phyloP scores from a whole-genome alignment of 2,797 vertebrate genomes.

The Lutjanus argentimaculatus region DNA sequence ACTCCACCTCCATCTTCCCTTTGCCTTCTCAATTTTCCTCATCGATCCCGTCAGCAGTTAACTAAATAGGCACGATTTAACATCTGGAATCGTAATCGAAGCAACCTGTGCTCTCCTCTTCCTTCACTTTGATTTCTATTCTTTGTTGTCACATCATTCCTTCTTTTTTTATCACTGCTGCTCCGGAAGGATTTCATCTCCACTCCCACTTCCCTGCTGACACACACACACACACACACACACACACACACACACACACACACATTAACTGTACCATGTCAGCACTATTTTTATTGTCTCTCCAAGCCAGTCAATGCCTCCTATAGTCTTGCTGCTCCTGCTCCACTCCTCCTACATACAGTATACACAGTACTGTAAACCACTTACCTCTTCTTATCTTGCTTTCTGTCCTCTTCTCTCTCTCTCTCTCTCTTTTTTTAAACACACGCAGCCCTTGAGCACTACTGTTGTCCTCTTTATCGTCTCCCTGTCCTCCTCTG shows the following conservation, averaged over 20 bases:
- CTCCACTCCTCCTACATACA: constrained; percentile 58
- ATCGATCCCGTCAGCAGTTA: constrained; percentile 70
- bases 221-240: too few species aligned
- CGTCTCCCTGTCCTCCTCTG: constrained; percentile 48
- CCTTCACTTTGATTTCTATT: constrained; percentile 44
- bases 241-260: constrained; percentile 57
- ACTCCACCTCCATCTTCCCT: constrained; percentile 25
- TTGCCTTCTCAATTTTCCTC: constrained; percentile 44
- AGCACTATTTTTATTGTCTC: constrained; percentile 81
- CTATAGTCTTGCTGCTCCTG: constrained; percentile 45
- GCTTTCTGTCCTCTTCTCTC: constrained; percentile 12
- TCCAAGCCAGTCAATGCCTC: constrained; percentile 67
- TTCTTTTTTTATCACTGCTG: constrained; percentile 50
- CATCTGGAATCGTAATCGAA: constrained; percentile 60
- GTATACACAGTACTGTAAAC: constrained; percentile 53
- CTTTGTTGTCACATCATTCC: constrained; percentile 47
- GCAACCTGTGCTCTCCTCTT: constrained; percentile 35
- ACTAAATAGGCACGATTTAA: constrained; percentile 66
- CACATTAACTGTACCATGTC: constrained; percentile 63
- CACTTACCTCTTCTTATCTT: constrained; percentile 58
- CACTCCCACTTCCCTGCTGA: constrained; percentile 55
- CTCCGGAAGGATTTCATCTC: constrained; percentile 58
- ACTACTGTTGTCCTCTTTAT: constrained; percentile 55
- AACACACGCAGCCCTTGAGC: constrained; percentile 37
- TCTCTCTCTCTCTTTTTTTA: neutral